phyloP scores from a whole-genome alignment of 2,113 vertebrate genomes.

The Noctilio leporinus region DNA sequence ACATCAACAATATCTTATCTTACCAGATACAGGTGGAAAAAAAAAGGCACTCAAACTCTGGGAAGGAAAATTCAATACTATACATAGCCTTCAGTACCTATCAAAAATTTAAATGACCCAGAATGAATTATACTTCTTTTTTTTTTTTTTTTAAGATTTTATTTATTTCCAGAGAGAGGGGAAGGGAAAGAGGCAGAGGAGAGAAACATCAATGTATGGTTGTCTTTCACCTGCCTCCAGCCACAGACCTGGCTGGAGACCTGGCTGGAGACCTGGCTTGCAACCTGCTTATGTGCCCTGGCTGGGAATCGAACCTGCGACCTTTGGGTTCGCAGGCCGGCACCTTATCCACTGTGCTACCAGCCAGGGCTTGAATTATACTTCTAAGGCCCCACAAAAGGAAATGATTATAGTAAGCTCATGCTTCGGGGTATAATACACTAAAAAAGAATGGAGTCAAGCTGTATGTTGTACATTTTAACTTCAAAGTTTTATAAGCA shows the following conservation, averaged over 20 bases:
- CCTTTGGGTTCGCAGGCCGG: too few species aligned
- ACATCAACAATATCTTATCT: background rate
- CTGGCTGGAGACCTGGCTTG: too few species aligned
- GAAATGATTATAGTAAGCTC: background rate
- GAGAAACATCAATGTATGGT: too few species aligned
- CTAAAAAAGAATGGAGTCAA: slow-evolving; percentile 18
- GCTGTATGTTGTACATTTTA: background rate
- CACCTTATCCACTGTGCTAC: too few species aligned
- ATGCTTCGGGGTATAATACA: background rate
- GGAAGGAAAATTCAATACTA: background rate
- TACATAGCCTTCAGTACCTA: background rate
- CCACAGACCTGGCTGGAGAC: too few species aligned
- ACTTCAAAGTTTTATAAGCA: background rate
- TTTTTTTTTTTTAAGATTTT: too few species aligned
- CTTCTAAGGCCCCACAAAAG: background rate
- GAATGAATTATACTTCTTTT: slow-evolving; percentile 1
- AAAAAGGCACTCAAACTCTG: background rate
- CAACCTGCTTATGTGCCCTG: too few species aligned
- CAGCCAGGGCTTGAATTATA: too few species aligned
- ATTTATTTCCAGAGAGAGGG: too few species aligned
- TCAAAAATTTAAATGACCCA: slow-evolving; percentile 20
- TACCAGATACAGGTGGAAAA: background rate
- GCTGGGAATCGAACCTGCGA: too few species aligned
- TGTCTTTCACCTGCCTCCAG: too few species aligned
- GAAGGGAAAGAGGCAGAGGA: too few species aligned